Conservation (phyloP, 2,113 vertebrate genomes). For the Dolichallabes microphthalmus region DNA sequence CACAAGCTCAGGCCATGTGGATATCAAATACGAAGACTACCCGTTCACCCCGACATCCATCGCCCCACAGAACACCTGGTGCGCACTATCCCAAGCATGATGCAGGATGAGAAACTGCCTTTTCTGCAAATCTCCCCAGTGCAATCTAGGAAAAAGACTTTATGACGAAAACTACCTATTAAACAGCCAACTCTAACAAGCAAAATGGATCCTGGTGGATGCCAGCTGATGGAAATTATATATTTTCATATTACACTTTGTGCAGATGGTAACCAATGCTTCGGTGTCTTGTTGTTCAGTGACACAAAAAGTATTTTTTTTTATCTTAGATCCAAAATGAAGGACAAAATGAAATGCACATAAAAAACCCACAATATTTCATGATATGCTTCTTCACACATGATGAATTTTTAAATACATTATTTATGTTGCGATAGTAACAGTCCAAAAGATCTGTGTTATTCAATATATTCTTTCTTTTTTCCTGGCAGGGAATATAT, state of each 20-base stretch:
- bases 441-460: constrained; percentile 61
- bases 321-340: constrained; percentile 1
- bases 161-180: constrained; percentile 61
- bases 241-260: constrained; percentile 25
- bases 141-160: constrained; percentile 38
- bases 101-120: background rate
- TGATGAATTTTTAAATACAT: constrained; percentile 74
- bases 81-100: constrained; percentile 87
- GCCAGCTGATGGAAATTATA: constrained; percentile 47
- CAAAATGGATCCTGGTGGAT: constrained; percentile 50
- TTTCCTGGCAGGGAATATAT: constrained; percentile 37
- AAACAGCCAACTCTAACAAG: constrained; percentile 19
- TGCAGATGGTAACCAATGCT: constrained; percentile 15
- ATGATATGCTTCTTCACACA: constrained; percentile 62
- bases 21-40: constrained; percentile 94
- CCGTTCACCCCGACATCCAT: constrained; percentile 74
- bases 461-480: constrained; percentile 44
- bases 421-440: constrained; percentile 79
- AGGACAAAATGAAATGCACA: constrained; percentile 18
- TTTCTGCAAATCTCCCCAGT: constrained; percentile 33
- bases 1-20: constrained; percentile 69
- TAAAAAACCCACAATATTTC: constrained; percentile 47
- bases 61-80: constrained; percentile 86
- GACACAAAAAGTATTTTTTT: constrained; percentile 31
- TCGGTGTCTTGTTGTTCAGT: background rate